Percentiles rank a stretch among this genome's conserved stretches.
phyloP scores from a whole-genome alignment of 1,140 invertebrate species.

The Drosophila carrolli region DNA sequence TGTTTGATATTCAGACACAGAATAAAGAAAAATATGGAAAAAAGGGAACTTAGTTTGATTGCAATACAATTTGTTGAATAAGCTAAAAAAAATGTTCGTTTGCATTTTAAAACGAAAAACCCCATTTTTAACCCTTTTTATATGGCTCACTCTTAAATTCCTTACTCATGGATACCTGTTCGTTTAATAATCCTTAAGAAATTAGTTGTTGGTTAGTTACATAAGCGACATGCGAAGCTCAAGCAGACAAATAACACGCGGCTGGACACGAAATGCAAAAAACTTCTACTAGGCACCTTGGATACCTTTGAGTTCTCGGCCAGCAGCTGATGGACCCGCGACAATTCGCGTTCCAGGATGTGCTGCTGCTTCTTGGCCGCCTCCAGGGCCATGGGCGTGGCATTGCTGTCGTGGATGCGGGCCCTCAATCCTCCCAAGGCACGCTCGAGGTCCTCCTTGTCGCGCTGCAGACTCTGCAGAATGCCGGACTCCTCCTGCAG shows the following conservation, averaged over 20 bases:
- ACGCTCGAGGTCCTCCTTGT: conserved; percentile 93
- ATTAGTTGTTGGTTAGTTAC: conserved; percentile 65
- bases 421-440: conserved; percentile 89
- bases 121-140: background rate
- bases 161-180: background rate
- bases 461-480: conserved; percentile 92
- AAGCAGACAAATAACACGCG: conserved; percentile 62
- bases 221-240: conserved; percentile 77
- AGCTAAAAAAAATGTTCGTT: background rate
- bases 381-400: conserved; percentile 87
- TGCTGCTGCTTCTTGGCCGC: conserved; percentile 90
- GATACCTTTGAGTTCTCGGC: conserved; percentile 95
- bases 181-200: background rate
- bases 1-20: background rate
- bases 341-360: conserved; percentile 92
- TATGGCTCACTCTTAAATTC: background rate
- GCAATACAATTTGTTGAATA: background rate
- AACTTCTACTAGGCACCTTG: conserved; percentile 84
- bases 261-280: conserved; percentile 62
- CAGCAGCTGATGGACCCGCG: conserved; percentile 92
- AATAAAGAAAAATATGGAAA: background rate
- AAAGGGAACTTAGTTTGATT: background rate
- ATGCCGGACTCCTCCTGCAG: conserved; percentile 95
- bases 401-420: conserved; percentile 86
- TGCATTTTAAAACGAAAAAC: background rate